Evolutionary conservation across 1,140 invertebrate genomes (phyloP).

Genomic region (Zophobas morio): DNA sequence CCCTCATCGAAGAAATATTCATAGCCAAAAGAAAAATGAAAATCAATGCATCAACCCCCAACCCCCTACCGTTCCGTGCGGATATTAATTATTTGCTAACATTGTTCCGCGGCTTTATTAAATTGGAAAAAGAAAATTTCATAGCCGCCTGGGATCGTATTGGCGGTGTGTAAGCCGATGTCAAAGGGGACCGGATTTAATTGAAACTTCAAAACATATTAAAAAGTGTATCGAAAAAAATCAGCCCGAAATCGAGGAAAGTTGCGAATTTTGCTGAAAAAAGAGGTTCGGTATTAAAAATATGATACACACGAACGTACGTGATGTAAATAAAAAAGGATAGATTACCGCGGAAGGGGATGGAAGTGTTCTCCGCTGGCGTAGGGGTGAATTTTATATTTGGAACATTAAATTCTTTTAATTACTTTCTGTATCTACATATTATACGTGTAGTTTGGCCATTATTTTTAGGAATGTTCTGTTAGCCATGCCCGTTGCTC

Average conservation of each 20-base stretch:
- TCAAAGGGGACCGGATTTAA: conserved; percentile 57
- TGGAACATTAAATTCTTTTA: conserved; percentile 65
- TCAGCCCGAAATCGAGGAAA: background rate
- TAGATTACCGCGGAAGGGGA: conserved; percentile 40
- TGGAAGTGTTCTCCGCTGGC: conserved; percentile 15
- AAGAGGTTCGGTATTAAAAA: conserved; percentile 15
- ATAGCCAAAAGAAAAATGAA: conserved; percentile 24
- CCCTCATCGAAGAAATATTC: conserved; percentile 36
- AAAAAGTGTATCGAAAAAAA: conserved; percentile 49
- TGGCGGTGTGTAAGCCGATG: conserved; percentile 55
- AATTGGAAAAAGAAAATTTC: conserved; percentile 59
- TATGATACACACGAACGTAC: conserved; percentile 44
- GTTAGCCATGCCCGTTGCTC: conserved; percentile 53
- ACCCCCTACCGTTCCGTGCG: conserved; percentile 30
- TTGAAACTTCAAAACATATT: conserved; percentile 59
- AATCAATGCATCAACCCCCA: conserved; percentile 31
- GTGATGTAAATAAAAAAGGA: conserved; percentile 53
- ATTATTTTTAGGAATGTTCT: conserved; percentile 64
- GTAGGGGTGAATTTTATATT: conserved; percentile 63
- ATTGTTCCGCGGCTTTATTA: conserved; percentile 60
- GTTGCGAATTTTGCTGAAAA: background rate
- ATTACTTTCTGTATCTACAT: conserved; percentile 65
- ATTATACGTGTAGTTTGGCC: conserved; percentile 64
- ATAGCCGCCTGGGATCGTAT: conserved; percentile 54
- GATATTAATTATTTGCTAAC: conserved; percentile 60